Percentiles rank a stretch among this genome's conserved stretches.
These are phyloP conservation scores for Platynereis dumerilii DNA, from an alignment of 2,888 invertebrate species.

Conservation along the genomic window DNA sequence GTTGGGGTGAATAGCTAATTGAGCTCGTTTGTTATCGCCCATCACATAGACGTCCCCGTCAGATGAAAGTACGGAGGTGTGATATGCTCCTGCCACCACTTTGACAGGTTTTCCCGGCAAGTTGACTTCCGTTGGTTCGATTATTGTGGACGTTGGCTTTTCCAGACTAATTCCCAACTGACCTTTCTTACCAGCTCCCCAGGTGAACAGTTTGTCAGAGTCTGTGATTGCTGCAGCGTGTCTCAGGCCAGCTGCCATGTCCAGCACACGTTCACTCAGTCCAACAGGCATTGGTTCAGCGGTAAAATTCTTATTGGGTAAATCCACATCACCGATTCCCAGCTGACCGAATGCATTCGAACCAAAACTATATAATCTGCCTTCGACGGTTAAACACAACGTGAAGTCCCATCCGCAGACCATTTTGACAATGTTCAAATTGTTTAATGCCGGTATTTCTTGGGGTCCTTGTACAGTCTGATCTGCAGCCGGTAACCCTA, in stretches of 20 bases:
- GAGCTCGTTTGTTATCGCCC: not conserved
- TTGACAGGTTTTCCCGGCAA: not conserved
- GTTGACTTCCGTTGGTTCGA: not conserved
- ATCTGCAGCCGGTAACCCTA: not conserved
- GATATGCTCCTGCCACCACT: conserved; percentile 5
- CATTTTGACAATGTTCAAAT: not conserved
- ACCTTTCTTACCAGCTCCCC: conserved; percentile 8
- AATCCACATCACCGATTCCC: not conserved
- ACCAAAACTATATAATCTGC: not conserved
- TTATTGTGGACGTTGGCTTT: not conserved
- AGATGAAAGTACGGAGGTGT: not conserved
- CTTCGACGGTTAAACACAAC: not conserved
- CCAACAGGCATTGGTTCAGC: too few relatives aligned
- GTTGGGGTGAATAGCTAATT: not conserved
- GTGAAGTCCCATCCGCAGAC: conserved; percentile 1
- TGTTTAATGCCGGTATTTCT: not conserved
- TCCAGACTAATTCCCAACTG: not conserved
- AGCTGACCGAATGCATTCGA: conserved; percentile 2
- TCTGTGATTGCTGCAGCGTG: conserved; percentile 3
- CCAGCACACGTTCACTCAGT: not conserved
- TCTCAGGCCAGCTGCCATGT: not conserved
- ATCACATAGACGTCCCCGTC: not conserved
- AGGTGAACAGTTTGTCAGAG: not conserved
- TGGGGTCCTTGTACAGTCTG: conserved; percentile 1
- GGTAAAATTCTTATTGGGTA: not conserved